phyloP scores from a whole-genome alignment of 2,888 invertebrate genomes.

The Doris montereyensis region DNA sequence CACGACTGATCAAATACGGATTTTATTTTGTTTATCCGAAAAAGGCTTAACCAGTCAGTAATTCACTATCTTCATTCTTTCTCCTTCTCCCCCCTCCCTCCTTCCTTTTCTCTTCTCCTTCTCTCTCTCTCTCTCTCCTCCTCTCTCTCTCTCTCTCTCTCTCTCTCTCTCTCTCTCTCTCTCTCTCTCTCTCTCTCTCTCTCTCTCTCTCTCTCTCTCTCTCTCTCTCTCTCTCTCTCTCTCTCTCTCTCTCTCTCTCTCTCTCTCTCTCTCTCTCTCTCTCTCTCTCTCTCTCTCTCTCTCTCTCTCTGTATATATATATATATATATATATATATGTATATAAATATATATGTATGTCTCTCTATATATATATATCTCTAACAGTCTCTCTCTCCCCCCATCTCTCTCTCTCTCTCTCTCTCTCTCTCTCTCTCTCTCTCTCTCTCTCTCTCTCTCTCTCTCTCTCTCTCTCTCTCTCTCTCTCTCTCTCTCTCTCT shows the following conservation, averaged over 20 bases:
- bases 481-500: conserved; percentile 27
- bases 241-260: background rate
- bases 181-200: background rate
- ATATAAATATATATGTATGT: too few relatives aligned
- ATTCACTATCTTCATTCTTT: background rate
- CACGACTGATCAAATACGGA: too few relatives aligned
- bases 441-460: conserved; percentile 28
- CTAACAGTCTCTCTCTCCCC: background rate
- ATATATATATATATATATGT: background rate
- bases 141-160: background rate
- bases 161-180: background rate
- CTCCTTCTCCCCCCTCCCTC: background rate
- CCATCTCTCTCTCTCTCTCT: background rate
- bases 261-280: background rate
- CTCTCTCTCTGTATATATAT: background rate
- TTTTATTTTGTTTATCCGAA: too few relatives aligned
- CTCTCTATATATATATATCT: too few relatives aligned
- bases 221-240: background rate
- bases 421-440: conserved; percentile 3
- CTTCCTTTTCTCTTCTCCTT: background rate
- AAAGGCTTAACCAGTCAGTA: too few relatives aligned
- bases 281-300: background rate
- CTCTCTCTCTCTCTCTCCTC: background rate
- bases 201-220: background rate
- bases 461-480: conserved; percentile 28